Base-by-base conservation (phyloP, 2,888 invertebrate genomes). In the Eristalis pertinax region DNA sequence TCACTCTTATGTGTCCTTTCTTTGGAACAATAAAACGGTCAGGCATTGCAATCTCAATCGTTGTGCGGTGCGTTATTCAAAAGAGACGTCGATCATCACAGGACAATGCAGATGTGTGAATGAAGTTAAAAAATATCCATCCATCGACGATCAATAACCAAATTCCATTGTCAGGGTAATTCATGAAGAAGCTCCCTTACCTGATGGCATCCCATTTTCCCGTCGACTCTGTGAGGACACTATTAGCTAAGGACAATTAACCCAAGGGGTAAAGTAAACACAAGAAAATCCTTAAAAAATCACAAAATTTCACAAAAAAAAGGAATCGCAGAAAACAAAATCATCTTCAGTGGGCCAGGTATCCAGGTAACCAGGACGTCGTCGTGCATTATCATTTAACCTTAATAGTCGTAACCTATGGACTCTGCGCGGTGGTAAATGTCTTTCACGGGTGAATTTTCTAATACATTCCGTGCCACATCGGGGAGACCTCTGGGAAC, bases 321-420 rank as follows among this genome's bases (percentile, higher is more conserved):
- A 38, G 11, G 41, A n/a, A 50, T n/a, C n/a, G 50, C 19, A 50
- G 50, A 50, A 50, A 50, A 50, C 50, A 19, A 50, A 50, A 50
- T 50, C 50, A 50, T 50, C 50, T 19, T 19, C 19, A 19, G 19
- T 50, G 50, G 50, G 5, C 50, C 50, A 50, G 50, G 50, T 50
- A 50, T 65, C 72, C 86, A 87, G 86, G 83, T 87, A 78, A 67
- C 63, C 64, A 38, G 38, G 38, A 38, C 38, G 35, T 50, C n/a
- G 69, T 56, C 22, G 60, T 43, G 74, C 65, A 78, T 78, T 78
- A 84, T 84, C 80, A 87, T 87, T 87, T 87, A 87, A 87, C 84
- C 87, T 87, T 84, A 87, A 87, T 87, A 84, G 84, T 76, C 79
- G 35, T 87, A 87, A 87, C 87, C 87, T 87, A 79, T 87, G 87